Conservation (phyloP, 1,140 invertebrate species). For the Condylostylus longicornis region DNA sequence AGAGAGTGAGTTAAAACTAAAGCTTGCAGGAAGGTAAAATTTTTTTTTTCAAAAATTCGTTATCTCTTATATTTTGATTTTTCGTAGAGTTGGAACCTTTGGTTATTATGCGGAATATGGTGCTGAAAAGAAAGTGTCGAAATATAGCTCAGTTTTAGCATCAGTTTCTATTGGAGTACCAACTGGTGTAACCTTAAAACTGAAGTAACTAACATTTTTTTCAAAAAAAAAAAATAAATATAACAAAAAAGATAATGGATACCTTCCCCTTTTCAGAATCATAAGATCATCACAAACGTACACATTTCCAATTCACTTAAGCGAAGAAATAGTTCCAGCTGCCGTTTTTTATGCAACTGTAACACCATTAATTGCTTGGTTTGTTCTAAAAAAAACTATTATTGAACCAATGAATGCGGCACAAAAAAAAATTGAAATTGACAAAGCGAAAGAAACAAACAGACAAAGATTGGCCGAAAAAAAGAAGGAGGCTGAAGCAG, state of each 20-base stretch:
- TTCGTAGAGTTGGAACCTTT: conserved; percentile 65
- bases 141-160: conserved; percentile 76
- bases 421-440: conserved; percentile 56
- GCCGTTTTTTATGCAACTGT: conserved; percentile 88
- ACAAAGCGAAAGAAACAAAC: conserved; percentile 58
- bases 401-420: conserved; percentile 74
- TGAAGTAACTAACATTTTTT: conserved; percentile 49
- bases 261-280: conserved; percentile 41
- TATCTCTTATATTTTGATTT: conserved; percentile 9
- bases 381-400: conserved; percentile 67
- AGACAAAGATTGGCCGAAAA: conserved; percentile 57
- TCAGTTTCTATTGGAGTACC: conserved; percentile 69
- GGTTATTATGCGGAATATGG: conserved; percentile 79
- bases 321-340: conserved; percentile 75
- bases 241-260: not conserved
- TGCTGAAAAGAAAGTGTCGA: conserved; percentile 80
- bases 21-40: conserved; percentile 58
- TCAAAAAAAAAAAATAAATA: not conserved
- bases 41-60: conserved; percentile 1
- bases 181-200: conserved; percentile 71
- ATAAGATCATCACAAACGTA: conserved; percentile 76
- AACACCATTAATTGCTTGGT: conserved; percentile 64
- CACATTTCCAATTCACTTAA: conserved; percentile 76
- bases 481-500: conserved; percentile 65
- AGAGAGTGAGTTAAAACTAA: conserved; percentile 59